Percentiles rank a stretch among this genome's conserved stretches.
Evolutionary conservation across 2,797 vertebrate species (phyloP).

Genomic region (Nannoperca australis): DNA sequence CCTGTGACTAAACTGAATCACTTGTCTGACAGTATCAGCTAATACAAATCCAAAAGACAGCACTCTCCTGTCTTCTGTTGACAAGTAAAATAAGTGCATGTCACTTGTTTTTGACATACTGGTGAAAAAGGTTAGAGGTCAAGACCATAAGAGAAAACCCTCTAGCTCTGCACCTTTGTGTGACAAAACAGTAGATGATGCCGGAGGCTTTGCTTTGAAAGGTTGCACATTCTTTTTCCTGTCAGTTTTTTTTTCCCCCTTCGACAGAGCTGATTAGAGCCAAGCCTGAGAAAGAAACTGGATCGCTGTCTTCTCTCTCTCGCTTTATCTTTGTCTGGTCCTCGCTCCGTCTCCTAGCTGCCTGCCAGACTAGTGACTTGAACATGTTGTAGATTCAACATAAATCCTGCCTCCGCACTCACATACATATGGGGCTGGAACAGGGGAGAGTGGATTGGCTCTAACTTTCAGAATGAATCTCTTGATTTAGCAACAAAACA

Average conservation of each 20-base stretch:
- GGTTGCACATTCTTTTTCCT: constrained; percentile 41
- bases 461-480: constrained; percentile 54
- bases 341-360: constrained; percentile 20
- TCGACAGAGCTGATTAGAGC: constrained; percentile 46
- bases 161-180: constrained; percentile 58
- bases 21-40: constrained; percentile 15
- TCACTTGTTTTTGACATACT: constrained; percentile 61
- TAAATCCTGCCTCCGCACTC: constrained; percentile 51
- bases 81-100: constrained; percentile 40
- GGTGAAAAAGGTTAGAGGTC: constrained; percentile 68
- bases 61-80: constrained; percentile 38
- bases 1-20: not conserved
- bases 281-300: constrained; percentile 26
- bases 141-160: constrained; percentile 50
- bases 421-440: constrained; percentile 42
- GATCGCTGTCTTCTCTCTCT: constrained; percentile 31
- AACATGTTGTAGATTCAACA: constrained; percentile 60
- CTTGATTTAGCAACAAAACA: constrained; percentile 45
- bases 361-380: constrained; percentile 48
- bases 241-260: constrained; percentile 41
- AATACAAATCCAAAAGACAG: constrained; percentile 34
- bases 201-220: constrained; percentile 46
- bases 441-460: constrained; percentile 55
- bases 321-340: constrained; percentile 39
- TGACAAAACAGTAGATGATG: constrained; percentile 50